Conservation (phyloP, 2,888 invertebrate genomes). For the Lasioglossum lativentre region DNA sequence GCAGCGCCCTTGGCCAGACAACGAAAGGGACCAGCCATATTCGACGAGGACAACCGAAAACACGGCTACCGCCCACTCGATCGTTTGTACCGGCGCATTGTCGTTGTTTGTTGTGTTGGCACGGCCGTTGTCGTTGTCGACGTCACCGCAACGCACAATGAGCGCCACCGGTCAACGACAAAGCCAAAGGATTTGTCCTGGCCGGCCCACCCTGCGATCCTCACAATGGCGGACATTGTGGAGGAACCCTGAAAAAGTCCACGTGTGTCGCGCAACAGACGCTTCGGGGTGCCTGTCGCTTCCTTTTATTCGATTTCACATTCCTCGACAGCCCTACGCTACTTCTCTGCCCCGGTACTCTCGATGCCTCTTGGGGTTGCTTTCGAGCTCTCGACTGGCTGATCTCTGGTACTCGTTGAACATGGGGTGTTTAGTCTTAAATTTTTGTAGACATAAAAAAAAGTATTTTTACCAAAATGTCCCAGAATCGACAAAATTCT, state of each 20-base stretch:
- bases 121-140: slow-evolving; percentile 48
- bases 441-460: not conserved
- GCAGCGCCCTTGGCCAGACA: slow-evolving; percentile 59
- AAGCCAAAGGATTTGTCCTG: slow-evolving; percentile 76
- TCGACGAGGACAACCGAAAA: slow-evolving; percentile 73
- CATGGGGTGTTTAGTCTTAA: not conserved
- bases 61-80: slow-evolving; percentile 77
- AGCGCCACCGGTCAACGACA: slow-evolving; percentile 67
- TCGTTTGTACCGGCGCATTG: slow-evolving; percentile 71
- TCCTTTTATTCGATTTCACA: slow-evolving; percentile 13
- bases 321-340: slow-evolving; percentile 1
- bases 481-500: not conserved
- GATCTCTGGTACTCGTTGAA: not conserved
- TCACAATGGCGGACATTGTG: slow-evolving; percentile 63
- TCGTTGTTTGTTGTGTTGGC: slow-evolving; percentile 65
- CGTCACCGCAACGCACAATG: slow-evolving; percentile 67
- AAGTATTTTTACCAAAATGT: not conserved
- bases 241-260: slow-evolving; percentile 39
- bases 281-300: slow-evolving; percentile 30
- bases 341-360: not conserved
- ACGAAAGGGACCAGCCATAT: slow-evolving; percentile 62
- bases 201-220: slow-evolving; percentile 49
- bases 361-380: not conserved
- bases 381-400: too few relatives aligned
- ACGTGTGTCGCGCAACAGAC: slow-evolving; percentile 64